A percentile compares a stretch with the other conserved stretches of the same genome.
phyloP scores from a whole-genome alignment of 2,113 vertebrate genomes.

The Saimiri boliviensis region DNA sequence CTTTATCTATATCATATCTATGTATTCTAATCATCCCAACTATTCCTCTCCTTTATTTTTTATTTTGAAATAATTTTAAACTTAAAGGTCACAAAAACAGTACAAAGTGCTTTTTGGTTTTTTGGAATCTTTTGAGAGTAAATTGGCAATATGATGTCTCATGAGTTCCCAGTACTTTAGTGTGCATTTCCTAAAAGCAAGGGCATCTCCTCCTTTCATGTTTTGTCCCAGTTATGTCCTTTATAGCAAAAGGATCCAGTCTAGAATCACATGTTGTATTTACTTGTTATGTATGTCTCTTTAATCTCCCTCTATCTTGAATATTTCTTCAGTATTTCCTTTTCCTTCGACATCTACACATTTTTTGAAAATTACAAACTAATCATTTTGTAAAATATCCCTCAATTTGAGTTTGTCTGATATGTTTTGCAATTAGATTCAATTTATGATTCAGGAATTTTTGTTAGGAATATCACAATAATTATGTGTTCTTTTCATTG shows the following conservation, averaged over 20 bases:
- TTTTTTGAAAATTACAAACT: background rate
- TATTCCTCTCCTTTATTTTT: background rate
- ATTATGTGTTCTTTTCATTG: background rate
- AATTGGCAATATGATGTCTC: background rate
- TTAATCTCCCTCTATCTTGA: background rate
- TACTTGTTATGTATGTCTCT: background rate
- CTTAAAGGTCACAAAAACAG: background rate
- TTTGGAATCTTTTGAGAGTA: background rate
- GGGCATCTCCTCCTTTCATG: background rate
- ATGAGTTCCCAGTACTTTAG: background rate
- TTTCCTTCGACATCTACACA: background rate
- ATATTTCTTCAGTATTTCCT: background rate
- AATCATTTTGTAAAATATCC: conserved; percentile 37
- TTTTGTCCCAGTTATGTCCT: background rate
- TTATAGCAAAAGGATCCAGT: background rate
- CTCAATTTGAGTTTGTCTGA: background rate
- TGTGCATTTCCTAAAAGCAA: background rate
- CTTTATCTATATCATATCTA: background rate
- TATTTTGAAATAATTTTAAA: conserved; percentile 39
- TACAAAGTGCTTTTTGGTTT: background rate
- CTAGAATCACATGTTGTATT: background rate
- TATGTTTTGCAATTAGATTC: background rate
- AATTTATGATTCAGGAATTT: background rate
- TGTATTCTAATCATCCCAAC: background rate
- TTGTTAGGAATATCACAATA: background rate